A percentile compares a stretch with the other conserved stretches of the same genome.
Evolutionary conservation across 2,888 invertebrate genomes (phyloP).

Genomic region (Tenthredo scrophulariae): DNA sequence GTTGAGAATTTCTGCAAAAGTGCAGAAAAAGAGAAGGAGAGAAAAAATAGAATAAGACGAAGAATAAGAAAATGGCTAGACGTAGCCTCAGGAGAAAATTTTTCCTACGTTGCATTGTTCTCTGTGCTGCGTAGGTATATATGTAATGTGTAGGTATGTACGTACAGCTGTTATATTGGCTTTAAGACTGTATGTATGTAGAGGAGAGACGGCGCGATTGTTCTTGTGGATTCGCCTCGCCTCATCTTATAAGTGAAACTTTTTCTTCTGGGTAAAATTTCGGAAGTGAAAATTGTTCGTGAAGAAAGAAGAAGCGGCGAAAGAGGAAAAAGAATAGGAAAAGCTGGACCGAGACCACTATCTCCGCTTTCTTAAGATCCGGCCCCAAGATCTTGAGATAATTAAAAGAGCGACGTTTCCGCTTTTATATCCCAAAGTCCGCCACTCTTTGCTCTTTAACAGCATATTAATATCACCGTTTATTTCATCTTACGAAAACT

Average conservation of each 20-base stretch:
- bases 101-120: constrained; percentile 4
- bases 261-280: not conserved
- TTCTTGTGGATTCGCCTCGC: not conserved
- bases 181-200: not conserved
- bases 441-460: not conserved
- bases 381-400: not conserved
- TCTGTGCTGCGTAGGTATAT: not conserved
- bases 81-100: not conserved
- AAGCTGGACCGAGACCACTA: not conserved
- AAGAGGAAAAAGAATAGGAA: constrained; percentile 1
- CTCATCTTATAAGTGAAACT: not conserved
- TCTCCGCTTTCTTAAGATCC: not conserved
- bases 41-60: not conserved
- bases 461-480: not conserved
- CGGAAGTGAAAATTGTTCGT: not conserved
- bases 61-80: not conserved
- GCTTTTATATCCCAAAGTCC: not conserved
- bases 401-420: not conserved
- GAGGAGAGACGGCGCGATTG: not conserved
- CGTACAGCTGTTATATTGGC: not conserved
- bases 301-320: not conserved
- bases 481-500: not conserved
- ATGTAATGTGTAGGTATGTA: not conserved
- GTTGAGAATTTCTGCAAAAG: not conserved
- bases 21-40: not conserved